Percentiles rank a stretch among this genome's conserved stretches.
Conservation (phyloP, 2,113 vertebrate species). For the Nannospalax galili region DNA sequence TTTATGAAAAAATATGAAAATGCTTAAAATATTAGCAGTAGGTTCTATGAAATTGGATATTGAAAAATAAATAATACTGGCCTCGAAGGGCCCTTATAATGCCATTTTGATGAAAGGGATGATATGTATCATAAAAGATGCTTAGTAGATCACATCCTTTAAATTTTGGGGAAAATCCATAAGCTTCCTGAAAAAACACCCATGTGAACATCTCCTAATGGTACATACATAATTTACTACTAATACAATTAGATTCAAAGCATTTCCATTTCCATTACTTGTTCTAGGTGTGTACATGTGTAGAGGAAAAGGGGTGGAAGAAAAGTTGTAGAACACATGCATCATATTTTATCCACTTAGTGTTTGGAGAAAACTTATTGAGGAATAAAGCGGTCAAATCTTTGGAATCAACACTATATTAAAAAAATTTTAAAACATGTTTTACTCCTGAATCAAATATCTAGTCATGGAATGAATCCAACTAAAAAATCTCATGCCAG, state of each 20-base stretch:
- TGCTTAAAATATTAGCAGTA: not conserved
- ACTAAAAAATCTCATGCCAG: not conserved
- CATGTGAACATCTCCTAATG: constrained; percentile 3
- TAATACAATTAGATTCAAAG: constrained; percentile 20
- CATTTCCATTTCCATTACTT: not conserved
- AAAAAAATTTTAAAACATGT: not conserved
- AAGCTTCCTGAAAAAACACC: constrained; percentile 29
- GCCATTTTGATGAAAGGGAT: not conserved
- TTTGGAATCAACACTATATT: not conserved
- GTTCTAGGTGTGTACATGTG: not conserved
- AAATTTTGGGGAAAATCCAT: constrained; percentile 42
- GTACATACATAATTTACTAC: constrained; percentile 25
- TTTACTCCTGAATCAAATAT: constrained; percentile 4
- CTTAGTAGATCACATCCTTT: not conserved
- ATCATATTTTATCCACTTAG: not conserved
- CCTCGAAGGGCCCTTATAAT: not conserved
- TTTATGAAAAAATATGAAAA: not conserved
- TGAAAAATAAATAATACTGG: not conserved
- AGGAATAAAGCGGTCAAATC: not conserved
- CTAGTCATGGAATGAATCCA: not conserved
- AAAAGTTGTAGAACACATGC: not conserved
- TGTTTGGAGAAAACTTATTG: not conserved
- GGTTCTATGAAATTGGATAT: not conserved
- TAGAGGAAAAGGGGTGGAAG: not conserved
- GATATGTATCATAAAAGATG: not conserved